phyloP scores from a whole-genome alignment of 2,113 vertebrate species.

The Siniperca chuatsi region DNA sequence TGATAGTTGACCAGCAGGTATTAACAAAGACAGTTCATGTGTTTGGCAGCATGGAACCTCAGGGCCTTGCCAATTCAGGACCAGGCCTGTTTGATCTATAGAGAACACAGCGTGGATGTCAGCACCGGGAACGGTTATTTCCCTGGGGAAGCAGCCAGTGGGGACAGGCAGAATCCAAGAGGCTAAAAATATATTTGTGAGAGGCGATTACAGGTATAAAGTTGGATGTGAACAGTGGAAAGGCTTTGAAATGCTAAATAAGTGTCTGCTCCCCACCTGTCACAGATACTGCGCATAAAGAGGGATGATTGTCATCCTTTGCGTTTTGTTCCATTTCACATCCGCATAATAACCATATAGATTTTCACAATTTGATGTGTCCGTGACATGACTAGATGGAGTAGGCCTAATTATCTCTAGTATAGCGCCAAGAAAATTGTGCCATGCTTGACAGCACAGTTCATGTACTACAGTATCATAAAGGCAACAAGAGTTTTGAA shows the following conservation, averaged over 20 bases:
- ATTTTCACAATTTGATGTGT: constrained; percentile 11
- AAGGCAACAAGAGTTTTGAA: constrained; percentile 1
- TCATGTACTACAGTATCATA: constrained; percentile 2
- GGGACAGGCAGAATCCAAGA: constrained; percentile 70
- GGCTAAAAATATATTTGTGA: constrained; percentile 81
- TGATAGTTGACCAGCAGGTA: constrained; percentile 52
- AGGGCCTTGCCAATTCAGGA: constrained; percentile 66
- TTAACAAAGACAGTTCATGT: constrained; percentile 60
- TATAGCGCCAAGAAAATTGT: neutral
- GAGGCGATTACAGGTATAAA: constrained; percentile 75
- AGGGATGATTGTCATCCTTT: constrained; percentile 37
- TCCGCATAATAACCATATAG: constrained; percentile 5
- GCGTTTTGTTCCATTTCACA: constrained; percentile 29
- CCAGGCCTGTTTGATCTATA: constrained; percentile 79
- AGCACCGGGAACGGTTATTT: constrained; percentile 76
- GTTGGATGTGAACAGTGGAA: constrained; percentile 51
- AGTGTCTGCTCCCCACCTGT: constrained; percentile 41
- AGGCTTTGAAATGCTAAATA: constrained; percentile 76
- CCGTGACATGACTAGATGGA: constrained; percentile 3
- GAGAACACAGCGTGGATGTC: constrained; percentile 74
- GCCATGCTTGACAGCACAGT: neutral
- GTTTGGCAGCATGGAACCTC: constrained; percentile 61
- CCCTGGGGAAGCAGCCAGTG: constrained; percentile 67
- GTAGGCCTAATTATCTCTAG: constrained; percentile 25
- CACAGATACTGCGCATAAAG: constrained; percentile 20